Evolutionary conservation across 92 coral and sea anemone genomes (phyloP).

Genomic region (Ricordea florida): DNA sequence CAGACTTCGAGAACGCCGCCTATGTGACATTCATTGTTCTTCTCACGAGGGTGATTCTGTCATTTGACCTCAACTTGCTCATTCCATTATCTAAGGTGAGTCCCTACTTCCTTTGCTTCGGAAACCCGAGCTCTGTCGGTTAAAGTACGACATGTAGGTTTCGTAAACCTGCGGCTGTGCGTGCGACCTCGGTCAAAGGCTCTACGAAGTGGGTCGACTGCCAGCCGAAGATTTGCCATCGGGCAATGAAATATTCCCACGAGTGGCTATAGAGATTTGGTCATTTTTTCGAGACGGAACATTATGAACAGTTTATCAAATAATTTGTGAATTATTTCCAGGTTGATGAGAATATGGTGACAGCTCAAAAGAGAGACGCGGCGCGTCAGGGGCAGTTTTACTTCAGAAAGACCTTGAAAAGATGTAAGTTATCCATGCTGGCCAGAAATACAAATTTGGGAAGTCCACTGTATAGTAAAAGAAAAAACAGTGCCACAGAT

Average conservation of each 20-base stretch:
- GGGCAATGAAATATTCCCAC: too few relatives aligned
- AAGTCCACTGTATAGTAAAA: too few relatives aligned
- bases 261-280: too few relatives aligned
- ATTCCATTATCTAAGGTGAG: constrained; percentile 93
- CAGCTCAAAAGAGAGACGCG: constrained; percentile 88
- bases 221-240: not conserved
- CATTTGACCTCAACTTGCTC: constrained; percentile 90
- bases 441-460: too few relatives aligned
- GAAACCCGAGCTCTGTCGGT: too few relatives aligned
- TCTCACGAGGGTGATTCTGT: constrained; percentile 85
- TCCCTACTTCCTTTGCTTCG: not conserved
- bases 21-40: constrained; percentile 87
- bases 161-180: too few relatives aligned
- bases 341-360: constrained; percentile 96
- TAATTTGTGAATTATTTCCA: not conserved
- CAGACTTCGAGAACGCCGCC: constrained; percentile 99
- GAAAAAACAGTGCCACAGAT: too few relatives aligned
- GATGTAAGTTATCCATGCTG: constrained; percentile 58
- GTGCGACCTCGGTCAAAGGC: too few relatives aligned
- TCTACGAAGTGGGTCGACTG: too few relatives aligned
- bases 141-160: not conserved
- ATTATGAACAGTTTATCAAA: not conserved
- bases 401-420: constrained; percentile 87
- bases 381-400: constrained; percentile 81
- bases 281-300: too few relatives aligned